phyloP scores from a whole-genome alignment of 2,113 vertebrate genomes.

The Gadus chalcogrammus region DNA sequence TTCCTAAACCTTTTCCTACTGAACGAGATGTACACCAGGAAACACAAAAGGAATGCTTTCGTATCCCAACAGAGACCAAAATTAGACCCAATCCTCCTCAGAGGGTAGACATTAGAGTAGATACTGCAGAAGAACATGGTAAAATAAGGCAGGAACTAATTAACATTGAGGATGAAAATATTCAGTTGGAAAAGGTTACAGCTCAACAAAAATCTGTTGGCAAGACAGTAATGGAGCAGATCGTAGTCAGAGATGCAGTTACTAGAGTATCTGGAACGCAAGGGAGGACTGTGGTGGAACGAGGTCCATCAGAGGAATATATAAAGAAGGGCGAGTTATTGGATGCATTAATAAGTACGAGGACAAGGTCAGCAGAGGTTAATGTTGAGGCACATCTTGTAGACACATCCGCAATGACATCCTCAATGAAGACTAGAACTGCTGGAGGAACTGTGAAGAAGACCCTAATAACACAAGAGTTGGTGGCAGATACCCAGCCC shows the following conservation, averaged over 20 bases:
- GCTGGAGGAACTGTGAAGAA: neutral
- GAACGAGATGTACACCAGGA: neutral
- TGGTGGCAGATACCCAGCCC: constrained; percentile 36
- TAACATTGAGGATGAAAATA: neutral
- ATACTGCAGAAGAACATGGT: neutral
- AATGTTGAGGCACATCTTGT: too few species aligned
- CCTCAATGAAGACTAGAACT: neutral
- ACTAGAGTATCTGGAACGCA: too few species aligned
- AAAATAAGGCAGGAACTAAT: constrained; percentile 9
- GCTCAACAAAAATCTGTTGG: neutral
- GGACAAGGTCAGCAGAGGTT: neutral
- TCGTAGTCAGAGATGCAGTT: too few species aligned
- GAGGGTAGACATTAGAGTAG: neutral
- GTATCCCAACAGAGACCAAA: neutral
- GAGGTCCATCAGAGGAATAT: constrained; percentile 3
- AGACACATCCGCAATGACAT: neutral
- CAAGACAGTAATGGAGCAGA: neutral
- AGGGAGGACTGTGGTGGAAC: constrained; percentile 4
- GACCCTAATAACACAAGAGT: constrained; percentile 6
- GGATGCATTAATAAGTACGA: neutral
- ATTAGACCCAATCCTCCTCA: neutral
- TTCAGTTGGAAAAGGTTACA: neutral
- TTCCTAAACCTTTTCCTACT: neutral
- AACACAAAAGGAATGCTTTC: neutral
- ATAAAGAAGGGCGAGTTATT: neutral